Evolutionary conservation across 2,888 invertebrate genomes (phyloP).

Genomic region (Clusia tigrina): DNA sequence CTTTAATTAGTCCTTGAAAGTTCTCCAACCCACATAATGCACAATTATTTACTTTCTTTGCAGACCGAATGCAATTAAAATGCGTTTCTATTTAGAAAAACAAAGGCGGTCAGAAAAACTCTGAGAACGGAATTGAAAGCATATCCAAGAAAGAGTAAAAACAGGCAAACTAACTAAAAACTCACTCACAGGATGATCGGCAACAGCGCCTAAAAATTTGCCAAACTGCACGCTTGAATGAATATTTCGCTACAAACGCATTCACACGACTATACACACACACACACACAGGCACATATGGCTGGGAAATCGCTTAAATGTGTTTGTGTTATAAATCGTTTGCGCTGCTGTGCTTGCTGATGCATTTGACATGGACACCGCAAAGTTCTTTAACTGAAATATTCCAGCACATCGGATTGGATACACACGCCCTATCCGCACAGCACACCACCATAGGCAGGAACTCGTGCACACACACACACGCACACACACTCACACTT

Average conservation of each 20-base stretch:
- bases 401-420: not conserved
- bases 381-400: not conserved
- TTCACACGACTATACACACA: not conserved
- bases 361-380: slow-evolving; percentile 8
- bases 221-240: slow-evolving; percentile 9
- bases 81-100: too few relatives aligned
- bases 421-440: not conserved
- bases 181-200: too few relatives aligned
- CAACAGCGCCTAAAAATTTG: not conserved
- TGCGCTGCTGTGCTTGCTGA: not conserved
- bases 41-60: too few relatives aligned
- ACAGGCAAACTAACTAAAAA: too few relatives aligned
- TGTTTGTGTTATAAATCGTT: slow-evolving; percentile 9
- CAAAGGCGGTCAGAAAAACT: too few relatives aligned
- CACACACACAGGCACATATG: not conserved
- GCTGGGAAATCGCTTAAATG: too few relatives aligned
- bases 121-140: too few relatives aligned
- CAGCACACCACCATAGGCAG: not conserved
- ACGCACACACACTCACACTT: not conserved
- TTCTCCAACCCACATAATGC: too few relatives aligned
- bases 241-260: not conserved
- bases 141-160: not conserved
- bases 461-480: too few relatives aligned
- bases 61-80: too few relatives aligned
- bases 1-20: too few relatives aligned